phyloP scores from a whole-genome alignment of 2,888 invertebrate species.

The Nephrotoma appendiculata region DNA sequence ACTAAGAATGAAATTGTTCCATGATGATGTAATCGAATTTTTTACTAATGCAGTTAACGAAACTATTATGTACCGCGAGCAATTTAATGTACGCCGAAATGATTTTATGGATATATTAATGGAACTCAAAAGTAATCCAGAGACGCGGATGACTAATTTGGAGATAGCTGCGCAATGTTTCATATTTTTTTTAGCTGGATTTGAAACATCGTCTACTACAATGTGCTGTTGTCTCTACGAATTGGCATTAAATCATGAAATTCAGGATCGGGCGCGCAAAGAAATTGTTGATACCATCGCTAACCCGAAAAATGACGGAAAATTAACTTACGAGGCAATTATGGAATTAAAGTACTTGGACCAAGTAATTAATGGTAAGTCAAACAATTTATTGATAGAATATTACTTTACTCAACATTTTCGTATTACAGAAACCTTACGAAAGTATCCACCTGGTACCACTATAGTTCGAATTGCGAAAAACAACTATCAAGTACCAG shows the following conservation, averaged over 20 bases:
- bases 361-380: conserved; percentile 31
- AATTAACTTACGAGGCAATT: conserved; percentile 29
- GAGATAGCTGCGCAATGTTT: conserved; percentile 31
- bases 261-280: conserved; percentile 26
- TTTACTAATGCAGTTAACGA: conserved; percentile 27
- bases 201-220: conserved; percentile 33
- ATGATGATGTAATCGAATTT: conserved; percentile 21
- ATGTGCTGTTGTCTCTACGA: conserved; percentile 28
- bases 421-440: background rate
- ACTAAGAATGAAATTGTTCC: conserved; percentile 17
- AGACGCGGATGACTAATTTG: background rate
- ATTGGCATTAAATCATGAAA: conserved; percentile 26
- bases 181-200: conserved; percentile 33
- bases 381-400: background rate
- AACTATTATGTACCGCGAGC: conserved; percentile 27
- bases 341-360: conserved; percentile 31
- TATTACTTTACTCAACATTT: background rate
- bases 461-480: background rate
- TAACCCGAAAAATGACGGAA: conserved; percentile 18
- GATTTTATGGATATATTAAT: conserved; percentile 40
- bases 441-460: background rate
- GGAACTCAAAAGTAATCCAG: conserved; percentile 32
- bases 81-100: conserved; percentile 26
- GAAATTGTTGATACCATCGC: conserved; percentile 25
- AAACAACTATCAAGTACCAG: background rate